These are phyloP conservation scores for Acrobasis repandana DNA, from an alignment of 2,888 invertebrate species.

Conservation along the genomic window DNA sequence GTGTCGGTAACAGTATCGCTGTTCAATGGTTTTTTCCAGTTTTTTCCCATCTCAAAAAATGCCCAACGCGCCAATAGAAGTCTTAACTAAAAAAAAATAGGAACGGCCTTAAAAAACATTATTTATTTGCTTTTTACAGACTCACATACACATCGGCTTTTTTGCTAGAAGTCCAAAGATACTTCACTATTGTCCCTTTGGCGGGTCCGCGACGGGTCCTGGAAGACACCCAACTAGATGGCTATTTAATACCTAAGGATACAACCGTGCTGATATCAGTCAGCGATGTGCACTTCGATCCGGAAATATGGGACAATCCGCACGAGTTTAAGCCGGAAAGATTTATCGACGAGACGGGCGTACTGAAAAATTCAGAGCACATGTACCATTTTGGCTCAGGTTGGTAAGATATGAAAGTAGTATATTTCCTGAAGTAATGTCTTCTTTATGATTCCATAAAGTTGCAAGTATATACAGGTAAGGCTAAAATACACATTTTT, in stretches of 20 bases:
- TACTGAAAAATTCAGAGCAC: conserved; percentile 77
- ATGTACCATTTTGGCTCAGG: conserved; percentile 87
- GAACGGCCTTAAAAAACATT: too few species aligned
- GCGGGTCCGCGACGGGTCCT: conserved; percentile 77
- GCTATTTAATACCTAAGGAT: conserved; percentile 72
- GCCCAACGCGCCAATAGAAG: too few species aligned
- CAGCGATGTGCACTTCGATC: conserved; percentile 78
- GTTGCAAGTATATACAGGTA: too few species aligned
- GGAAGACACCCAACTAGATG: conserved; percentile 59
- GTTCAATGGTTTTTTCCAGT: too few species aligned
- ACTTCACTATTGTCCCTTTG: conserved; percentile 78
- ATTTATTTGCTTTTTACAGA: conserved; percentile 48
- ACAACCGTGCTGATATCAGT: conserved; percentile 80
- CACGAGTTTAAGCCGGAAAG: conserved; percentile 84
- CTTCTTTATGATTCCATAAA: not conserved
- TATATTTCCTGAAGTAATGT: not conserved
- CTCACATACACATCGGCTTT: conserved; percentile 81
- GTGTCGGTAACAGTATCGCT: too few species aligned
- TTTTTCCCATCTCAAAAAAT: too few species aligned
- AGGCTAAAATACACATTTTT: too few species aligned
- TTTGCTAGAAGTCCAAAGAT: conserved; percentile 81
- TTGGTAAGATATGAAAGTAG: conserved; percentile 47
- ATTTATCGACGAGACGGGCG: conserved; percentile 82
- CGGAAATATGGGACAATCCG: conserved; percentile 82
- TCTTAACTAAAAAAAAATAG: too few species aligned